phyloP scores from a whole-genome alignment of 2,888 invertebrate genomes.

The Altica lythri region DNA sequence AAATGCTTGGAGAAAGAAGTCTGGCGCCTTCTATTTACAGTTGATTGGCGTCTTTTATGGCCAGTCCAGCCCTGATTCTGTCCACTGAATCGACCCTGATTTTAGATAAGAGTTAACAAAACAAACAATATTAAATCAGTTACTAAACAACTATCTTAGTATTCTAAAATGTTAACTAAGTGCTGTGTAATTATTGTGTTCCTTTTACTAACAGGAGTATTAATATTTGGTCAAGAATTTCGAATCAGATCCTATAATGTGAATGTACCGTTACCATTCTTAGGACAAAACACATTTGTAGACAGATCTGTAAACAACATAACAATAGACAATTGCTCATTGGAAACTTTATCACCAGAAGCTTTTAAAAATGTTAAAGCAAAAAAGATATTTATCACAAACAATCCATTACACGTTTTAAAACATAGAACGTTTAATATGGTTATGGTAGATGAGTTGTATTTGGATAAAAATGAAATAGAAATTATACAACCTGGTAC shows the following conservation, averaged over 20 bases:
- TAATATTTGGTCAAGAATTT: slow-evolving; percentile 6
- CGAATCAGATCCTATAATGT: background rate
- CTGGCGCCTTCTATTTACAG: no score
- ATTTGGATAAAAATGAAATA: slow-evolving; percentile 14
- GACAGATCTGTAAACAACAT: background rate
- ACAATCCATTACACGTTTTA: slow-evolving; percentile 4
- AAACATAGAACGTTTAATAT: slow-evolving; percentile 11
- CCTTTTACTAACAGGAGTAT: background rate
- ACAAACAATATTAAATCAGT: background rate
- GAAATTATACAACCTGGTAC: slow-evolving; percentile 15
- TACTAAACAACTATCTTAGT: background rate
- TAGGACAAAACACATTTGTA: slow-evolving; percentile 4
- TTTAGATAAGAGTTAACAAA: background rate
- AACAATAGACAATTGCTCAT: slow-evolving; percentile 8
- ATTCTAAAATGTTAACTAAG: background rate
- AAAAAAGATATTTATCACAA: slow-evolving; percentile 3
- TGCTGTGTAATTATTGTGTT: background rate
- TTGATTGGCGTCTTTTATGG: no score
- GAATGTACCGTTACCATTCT: background rate
- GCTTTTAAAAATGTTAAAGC: slow-evolving; percentile 15
- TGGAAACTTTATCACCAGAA: slow-evolving; percentile 9
- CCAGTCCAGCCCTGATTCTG: no score
- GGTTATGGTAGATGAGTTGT: slow-evolving; percentile 12
- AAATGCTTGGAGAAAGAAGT: no score
- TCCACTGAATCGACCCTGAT: background rate